These are phyloP conservation scores for Chloroceryle inda DNA, from an alignment of 2,797 vertebrate species.

Conservation along the genomic window DNA sequence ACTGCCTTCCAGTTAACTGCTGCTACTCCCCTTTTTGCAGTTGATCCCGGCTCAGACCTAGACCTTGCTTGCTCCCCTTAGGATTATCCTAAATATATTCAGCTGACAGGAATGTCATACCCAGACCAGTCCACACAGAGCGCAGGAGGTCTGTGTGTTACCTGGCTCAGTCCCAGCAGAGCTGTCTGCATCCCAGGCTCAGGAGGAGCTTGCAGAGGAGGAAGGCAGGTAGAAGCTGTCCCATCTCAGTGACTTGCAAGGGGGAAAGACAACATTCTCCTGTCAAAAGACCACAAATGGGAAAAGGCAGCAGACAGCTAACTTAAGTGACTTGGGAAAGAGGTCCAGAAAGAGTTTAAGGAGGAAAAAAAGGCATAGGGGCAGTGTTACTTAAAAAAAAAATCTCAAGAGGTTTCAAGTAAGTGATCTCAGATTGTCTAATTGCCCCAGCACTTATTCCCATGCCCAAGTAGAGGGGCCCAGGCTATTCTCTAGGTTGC, in stretches of 20 bases:
- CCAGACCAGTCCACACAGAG: not conserved
- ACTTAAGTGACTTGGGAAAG: fast-evolving
- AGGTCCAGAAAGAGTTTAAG: not conserved
- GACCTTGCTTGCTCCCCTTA: not conserved
- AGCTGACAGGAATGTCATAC: not conserved
- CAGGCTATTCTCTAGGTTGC: not conserved
- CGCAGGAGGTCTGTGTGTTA: not conserved
- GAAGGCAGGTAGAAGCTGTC: not conserved
- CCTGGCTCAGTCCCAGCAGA: not conserved
- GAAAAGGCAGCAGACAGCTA: not conserved
- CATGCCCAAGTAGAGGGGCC: fast-evolving
- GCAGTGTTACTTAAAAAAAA: not conserved
- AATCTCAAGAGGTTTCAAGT: not conserved
- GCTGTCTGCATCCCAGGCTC: fast-evolving
- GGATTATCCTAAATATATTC: not conserved
- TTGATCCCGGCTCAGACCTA: not conserved
- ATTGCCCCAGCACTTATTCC: not conserved
- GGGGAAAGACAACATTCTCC: not conserved
- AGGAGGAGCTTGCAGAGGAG: not conserved
- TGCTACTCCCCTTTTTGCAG: not conserved
- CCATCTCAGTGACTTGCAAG: not conserved
- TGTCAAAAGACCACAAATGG: not conserved
- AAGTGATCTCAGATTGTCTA: not conserved
- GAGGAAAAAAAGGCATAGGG: not conserved
- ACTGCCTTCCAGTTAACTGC: not conserved